A percentile compares a stretch with the other conserved stretches of the same genome.
phyloP scores from a whole-genome alignment of 2,113 vertebrate species.

The Ifrita kowaldi region DNA sequence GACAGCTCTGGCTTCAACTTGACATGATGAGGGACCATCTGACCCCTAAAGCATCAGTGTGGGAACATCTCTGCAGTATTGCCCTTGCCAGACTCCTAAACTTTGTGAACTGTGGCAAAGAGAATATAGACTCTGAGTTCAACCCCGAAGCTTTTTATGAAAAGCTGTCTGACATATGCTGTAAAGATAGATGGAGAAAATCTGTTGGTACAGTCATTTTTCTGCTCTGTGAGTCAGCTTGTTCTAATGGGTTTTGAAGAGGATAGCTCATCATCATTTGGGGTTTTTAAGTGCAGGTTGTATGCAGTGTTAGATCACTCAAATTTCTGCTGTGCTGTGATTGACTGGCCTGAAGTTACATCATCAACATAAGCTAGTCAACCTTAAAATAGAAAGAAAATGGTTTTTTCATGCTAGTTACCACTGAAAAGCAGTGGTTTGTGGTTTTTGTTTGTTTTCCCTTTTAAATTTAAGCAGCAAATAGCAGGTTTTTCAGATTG shows the following conservation, averaged over 20 bases:
- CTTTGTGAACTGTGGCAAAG: background rate
- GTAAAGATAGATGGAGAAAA: conserved; percentile 12
- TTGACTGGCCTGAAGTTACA: conserved; percentile 9
- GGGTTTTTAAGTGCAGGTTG: conserved; percentile 52
- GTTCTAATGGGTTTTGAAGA: conserved; percentile 51
- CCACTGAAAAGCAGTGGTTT: background rate
- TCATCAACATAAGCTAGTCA: background rate
- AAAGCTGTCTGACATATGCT: conserved; percentile 29
- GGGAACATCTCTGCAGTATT: background rate
- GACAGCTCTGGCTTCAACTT: background rate
- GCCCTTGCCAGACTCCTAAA: background rate
- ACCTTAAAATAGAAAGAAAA: conserved; percentile 6
- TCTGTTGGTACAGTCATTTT: conserved; percentile 37
- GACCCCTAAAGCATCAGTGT: background rate
- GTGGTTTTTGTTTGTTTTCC: background rate
- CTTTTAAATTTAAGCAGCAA: background rate
- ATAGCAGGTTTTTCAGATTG: background rate
- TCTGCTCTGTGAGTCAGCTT: conserved; percentile 50
- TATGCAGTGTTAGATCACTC: conserved; percentile 5
- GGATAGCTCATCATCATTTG: conserved; percentile 34
- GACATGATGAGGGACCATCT: background rate
- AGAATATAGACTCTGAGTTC: background rate
- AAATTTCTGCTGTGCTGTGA: background rate
- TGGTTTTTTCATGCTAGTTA: background rate
- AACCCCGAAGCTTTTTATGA: background rate